Evolutionary conservation across 2,888 invertebrate species (phyloP), one percentile per base, ranked within the genome.

Genomic region (Incurvaria masculella): DNA sequence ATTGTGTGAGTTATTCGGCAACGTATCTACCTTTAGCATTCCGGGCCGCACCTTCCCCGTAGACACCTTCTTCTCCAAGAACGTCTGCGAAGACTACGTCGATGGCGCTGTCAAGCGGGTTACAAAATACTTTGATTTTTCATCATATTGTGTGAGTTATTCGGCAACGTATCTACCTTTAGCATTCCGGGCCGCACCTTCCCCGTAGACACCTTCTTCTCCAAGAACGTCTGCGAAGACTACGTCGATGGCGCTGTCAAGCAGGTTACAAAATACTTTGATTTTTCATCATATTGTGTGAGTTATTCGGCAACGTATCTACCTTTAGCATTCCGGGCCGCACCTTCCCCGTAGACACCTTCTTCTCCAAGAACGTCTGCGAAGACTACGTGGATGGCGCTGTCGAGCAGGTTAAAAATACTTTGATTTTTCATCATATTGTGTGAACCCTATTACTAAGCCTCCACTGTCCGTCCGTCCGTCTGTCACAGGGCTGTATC

Each of bases 1-100:
- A n/a, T n/a, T n/a, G n/a, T n/a, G n/a, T n/a, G n/a, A n/a, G 46
- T 99, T 99, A 79, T 99, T 99, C 74, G 98, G 98, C n/a, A 96
- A 97, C 74, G 97, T 97, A 2, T 98, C 99, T 1, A 91, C 91
- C 0, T 99, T 91, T 75, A 90, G 84, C 41, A 99, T 99, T 60
- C 99, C 99, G 0, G 99, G 99, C 4, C 82, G 99, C 4, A 99
- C 99, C 1, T 99, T 97, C 76, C 98, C 98, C 1, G 99, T 99
- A 0, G 98, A 99, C 61, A 82, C 89, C 0, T 83, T 93, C 61
- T 96, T 89, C 70, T 87, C 91, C 46, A 97, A 97, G 69, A 97
- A 97, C 65, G 85, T 93, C 0, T 95, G 96, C 42, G 98, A 99
- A 65, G 99, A 99, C 74, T 99, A 99, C 62, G 98, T 99, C 0